Evolutionary conservation across 2,113 vertebrate species (phyloP).

Genomic region (Corythoichthys intestinalis): DNA sequence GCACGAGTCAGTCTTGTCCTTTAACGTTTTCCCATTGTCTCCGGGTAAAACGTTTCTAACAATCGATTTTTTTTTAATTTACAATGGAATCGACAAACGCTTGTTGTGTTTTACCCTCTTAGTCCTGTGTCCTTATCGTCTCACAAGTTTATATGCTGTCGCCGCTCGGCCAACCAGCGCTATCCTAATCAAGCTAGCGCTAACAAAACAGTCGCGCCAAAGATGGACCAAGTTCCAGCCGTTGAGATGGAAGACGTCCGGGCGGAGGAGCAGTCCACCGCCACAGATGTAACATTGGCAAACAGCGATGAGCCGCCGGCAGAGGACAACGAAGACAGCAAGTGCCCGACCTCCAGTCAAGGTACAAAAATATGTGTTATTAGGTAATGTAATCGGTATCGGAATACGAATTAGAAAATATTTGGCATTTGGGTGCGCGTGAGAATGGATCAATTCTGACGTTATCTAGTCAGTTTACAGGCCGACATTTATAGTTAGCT

Average conservation of each 20-base stretch:
- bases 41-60: neutral
- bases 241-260: conserved; percentile 16
- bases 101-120: rapidly evolving
- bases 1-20: neutral
- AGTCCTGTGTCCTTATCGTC: rapidly evolving
- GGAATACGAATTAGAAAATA: too few species aligned
- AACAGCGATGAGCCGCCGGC: neutral
- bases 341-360: conserved; percentile 7
- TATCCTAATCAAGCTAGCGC: conserved; percentile 23
- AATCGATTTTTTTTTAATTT: neutral
- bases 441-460: too few species aligned
- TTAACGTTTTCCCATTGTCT: neutral
- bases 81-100: rapidly evolving
- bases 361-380: neutral
- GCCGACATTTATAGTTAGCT: too few species aligned
- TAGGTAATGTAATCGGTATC: too few species aligned
- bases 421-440: too few species aligned
- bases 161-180: conserved; percentile 5
- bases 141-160: neutral
- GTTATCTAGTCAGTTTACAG: too few species aligned
- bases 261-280: neutral
- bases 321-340: conserved; percentile 19
- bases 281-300: neutral
- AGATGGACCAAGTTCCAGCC: conserved; percentile 50
- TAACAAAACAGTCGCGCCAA: conserved; percentile 32